Percentiles rank a stretch among this genome's conserved stretches.
Evolutionary conservation across 2,113 vertebrate genomes (phyloP).

Genomic region (Serilophus lunatus): DNA sequence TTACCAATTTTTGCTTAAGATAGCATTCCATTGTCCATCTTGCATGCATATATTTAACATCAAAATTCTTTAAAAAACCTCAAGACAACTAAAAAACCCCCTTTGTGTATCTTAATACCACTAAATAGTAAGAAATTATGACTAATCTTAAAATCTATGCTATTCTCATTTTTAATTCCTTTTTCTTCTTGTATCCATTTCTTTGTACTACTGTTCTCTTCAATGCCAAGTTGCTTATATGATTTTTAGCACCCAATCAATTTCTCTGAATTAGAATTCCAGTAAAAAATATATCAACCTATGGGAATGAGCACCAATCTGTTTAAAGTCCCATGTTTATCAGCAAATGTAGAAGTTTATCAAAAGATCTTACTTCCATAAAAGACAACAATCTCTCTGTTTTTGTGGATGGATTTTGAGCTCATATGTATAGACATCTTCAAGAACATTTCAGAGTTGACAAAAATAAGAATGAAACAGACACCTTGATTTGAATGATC

Average conservation of each 20-base stretch:
- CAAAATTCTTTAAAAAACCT: background rate
- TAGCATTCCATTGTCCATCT: background rate
- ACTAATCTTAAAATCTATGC: background rate
- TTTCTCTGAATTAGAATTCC: background rate
- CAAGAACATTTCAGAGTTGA: background rate
- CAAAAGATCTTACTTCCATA: background rate
- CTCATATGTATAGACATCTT: background rate
- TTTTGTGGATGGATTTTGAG: background rate
- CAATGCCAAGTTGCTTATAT: background rate
- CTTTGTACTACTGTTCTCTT: background rate
- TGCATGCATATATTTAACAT: background rate
- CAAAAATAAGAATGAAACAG: background rate
- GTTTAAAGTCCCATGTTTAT: background rate
- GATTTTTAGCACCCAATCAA: background rate
- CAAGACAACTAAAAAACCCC: background rate
- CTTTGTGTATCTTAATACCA: background rate
- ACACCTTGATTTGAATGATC: background rate
- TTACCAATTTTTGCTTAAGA: background rate
- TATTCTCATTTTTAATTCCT: background rate
- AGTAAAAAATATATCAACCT: background rate
- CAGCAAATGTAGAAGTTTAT: background rate
- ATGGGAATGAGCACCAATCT: background rate
- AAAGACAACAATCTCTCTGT: background rate
- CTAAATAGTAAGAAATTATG: background rate
- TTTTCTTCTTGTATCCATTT: background rate